These are phyloP conservation scores for Sminthurinus aureus DNA, from an alignment of 2,888 invertebrate genomes.

Conservation along the genomic window DNA sequence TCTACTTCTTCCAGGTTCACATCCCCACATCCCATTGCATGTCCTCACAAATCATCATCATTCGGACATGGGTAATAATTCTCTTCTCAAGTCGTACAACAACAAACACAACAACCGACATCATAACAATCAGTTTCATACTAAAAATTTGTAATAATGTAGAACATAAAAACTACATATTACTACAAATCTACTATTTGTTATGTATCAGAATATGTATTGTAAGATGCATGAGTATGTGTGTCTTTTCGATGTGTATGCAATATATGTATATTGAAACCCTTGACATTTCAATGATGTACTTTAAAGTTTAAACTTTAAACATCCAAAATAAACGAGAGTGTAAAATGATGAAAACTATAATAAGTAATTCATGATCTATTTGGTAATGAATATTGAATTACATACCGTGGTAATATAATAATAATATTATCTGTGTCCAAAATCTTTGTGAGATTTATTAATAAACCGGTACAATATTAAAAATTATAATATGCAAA, in stretches of 20 bases:
- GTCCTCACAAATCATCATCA: conserved; percentile 48
- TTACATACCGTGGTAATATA: no score
- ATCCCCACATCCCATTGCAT: conserved; percentile 54
- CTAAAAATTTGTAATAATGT: conserved; percentile 30
- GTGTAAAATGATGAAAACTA: neutral
- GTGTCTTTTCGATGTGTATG: no score
- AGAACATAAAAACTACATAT: neutral
- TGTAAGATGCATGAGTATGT: no score
- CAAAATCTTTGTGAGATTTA: no score
- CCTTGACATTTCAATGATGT: no score
- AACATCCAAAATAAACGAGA: neutral
- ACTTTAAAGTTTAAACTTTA: no score
- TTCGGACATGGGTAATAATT: conserved; percentile 22
- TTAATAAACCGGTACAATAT: no score
- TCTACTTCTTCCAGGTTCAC: conserved; percentile 43
- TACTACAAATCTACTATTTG: neutral
- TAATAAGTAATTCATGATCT: no score
- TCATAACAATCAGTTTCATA: conserved; percentile 38
- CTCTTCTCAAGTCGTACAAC: conserved; percentile 30
- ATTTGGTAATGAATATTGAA: no score
- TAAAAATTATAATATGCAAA: no score
- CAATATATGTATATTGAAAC: no score
- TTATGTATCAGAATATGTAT: neutral
- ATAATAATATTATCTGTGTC: no score
- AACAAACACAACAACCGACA: conserved; percentile 29